Base-by-base conservation (phyloP, 2,888 invertebrate genomes). In the Lasioglossum lativentre region DNA sequence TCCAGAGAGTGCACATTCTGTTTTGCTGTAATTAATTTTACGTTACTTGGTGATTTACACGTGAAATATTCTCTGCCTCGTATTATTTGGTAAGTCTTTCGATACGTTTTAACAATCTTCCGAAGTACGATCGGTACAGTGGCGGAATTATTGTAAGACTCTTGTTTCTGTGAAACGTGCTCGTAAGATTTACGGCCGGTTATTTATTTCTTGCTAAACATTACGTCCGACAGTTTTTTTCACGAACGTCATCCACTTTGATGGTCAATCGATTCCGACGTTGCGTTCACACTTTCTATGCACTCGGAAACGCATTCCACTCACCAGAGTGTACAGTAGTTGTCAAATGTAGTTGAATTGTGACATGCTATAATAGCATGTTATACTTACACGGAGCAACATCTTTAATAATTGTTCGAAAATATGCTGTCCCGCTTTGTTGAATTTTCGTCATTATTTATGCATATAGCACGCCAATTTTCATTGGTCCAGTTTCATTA, bases 11-110 rank as follows among this genome's bases (percentile, higher is more conserved):
- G 92, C 92, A 91, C 91, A 91, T 92, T 93, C 91, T 93, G 91
- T 93, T 94, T 93, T 91, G 91, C 91, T 90, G 88, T 90, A 92
- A 93, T 93, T 93, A 93, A 90, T 93, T 93, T 94, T 94, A 91
- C 93, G 88, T 93, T 91, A 90, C 90, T 90, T 89, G 88, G 89
- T 89, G 89, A 89, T 87, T 85, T 87, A 86, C 86, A 86, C 82
- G 90, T 91, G 88, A 91, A 92, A 91, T 86, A 89, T 88, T 84
- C 77, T 77, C 83, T 85, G 88, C 84, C 87, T 87, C 75, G 82
- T 88, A 88, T 86, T 79, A 90, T 87, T 90, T 86, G 94, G 94
- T 94, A 91, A 94, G 94, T 92, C 45, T 68, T 75, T 74, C 66
- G 34, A 16, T 71, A 70, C 12, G 40, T 73, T 40, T 70, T 30